Base-by-base conservation (phyloP, 1,140 invertebrate genomes). In the Forficula auricularia region DNA sequence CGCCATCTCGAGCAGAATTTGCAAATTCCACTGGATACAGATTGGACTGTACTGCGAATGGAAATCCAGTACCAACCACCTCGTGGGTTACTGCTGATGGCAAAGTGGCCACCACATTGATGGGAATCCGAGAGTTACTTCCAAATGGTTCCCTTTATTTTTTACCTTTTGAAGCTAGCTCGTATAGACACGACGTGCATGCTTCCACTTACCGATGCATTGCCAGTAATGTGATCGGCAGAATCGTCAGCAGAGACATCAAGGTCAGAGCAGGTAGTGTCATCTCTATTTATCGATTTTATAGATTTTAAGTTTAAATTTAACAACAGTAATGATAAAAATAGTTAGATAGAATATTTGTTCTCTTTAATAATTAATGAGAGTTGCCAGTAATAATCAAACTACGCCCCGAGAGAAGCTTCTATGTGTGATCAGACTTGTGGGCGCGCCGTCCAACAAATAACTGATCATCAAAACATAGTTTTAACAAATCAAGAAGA, bases 121-220 rank as follows among this genome's bases (percentile, higher is more conserved):
- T 53, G 3, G 57, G 56, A 3, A 46, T 66, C 7, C 47, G 65
- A 0, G 39, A 45, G 22, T 16, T 52, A 58, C 40, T 50, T 9
- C 46, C 55, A 12, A 48, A 67, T 51, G 60, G 64, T 42, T 63
- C 64, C 8, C 54, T 70, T 3, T 37, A 50, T 9, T 67, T 71
- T 47, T 56, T 53, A 19, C 59, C 64, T 2, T 70, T 70, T 52
- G 51, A 54, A 4, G 55, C 57, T 3, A 54, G 58, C 36, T 49
- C 55, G 31, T 68, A 65, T 44, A 46, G 56, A 9, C 57, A 63
- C 3, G 57, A 62, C 42, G 56, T 70, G 7, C 68, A 70, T 52
- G 58, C 58, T 10, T 54, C 59, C 32, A 53, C 51, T 2, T 70
- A 69, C 53, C 54, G 62, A 33, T 70, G 67, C 49, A 49, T 59